Conservation (phyloP, 2,888 invertebrate genomes). For the Ariolimax columbianus region DNA sequence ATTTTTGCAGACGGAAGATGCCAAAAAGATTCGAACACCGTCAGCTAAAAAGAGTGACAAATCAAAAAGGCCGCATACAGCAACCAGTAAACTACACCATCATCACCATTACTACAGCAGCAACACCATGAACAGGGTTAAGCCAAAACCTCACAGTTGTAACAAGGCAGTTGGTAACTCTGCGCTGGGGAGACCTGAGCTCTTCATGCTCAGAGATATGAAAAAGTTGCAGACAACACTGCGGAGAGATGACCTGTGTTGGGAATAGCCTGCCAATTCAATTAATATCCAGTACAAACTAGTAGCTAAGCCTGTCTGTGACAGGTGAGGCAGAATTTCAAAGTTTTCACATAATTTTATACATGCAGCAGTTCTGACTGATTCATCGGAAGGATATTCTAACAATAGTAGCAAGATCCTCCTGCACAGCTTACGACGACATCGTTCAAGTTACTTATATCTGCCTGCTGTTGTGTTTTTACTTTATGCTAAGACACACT, state of each 20-base stretch:
- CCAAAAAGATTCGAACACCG: not conserved
- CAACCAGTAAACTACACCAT: conserved; percentile 4
- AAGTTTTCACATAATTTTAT: no score
- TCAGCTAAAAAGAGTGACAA: conserved; percentile 29
- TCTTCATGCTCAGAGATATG: conserved; percentile 75
- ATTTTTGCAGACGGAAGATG: conserved; percentile 34
- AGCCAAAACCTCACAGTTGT: conserved; percentile 27
- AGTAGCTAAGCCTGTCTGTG: no score
- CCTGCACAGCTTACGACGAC: no score
- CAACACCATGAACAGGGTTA: not conserved
- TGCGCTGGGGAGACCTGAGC: conserved; percentile 51
- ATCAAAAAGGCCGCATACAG: conserved; percentile 36
- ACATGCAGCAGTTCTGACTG: no score
- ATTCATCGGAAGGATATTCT: no score
- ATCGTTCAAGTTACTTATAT: no score
- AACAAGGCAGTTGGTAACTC: conserved; percentile 22
- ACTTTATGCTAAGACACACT: no score
- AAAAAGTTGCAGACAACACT: conserved; percentile 76
- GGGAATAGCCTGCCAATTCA: no score
- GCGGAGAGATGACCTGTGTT: conserved; percentile 75
- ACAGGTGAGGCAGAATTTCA: no score
- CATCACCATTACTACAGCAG: conserved; percentile 14
- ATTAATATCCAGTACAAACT: no score
- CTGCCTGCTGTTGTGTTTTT: no score
- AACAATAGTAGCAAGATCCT: no score